Conservation (phyloP, 2,113 vertebrate species). For the Rostratula benghalensis region DNA sequence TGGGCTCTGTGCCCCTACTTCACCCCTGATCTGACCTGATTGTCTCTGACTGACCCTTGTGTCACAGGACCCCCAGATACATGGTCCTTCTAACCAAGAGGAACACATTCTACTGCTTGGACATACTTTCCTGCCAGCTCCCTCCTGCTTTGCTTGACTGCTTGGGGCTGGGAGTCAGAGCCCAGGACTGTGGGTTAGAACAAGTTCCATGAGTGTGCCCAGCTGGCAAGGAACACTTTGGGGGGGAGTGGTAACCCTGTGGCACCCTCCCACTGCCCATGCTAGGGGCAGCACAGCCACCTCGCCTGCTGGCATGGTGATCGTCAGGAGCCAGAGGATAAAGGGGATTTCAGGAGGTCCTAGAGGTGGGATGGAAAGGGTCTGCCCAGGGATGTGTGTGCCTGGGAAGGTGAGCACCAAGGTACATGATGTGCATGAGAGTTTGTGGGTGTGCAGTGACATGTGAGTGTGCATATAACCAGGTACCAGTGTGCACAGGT, state of each 20-base stretch:
- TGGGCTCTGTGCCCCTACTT: not conserved
- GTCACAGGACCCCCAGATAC: not conserved
- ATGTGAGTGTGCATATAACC: fast-evolving
- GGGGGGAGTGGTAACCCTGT: not conserved
- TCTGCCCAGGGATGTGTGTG: not conserved
- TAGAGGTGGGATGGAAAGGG: not conserved
- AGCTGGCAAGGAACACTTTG: not conserved
- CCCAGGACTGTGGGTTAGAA: not conserved
- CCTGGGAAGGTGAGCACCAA: fast-evolving
- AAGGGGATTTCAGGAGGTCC: not conserved
- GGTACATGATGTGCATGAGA: not conserved
- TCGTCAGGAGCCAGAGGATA: not conserved
- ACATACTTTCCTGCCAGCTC: not conserved
- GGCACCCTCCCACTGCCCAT: too few relatives aligned
- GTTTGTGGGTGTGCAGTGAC: fast-evolving
- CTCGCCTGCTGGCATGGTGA: not conserved
- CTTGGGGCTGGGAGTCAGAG: not conserved
- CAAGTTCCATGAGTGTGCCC: fast-evolving
- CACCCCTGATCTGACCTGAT: not conserved
- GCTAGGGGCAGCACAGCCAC: not conserved
- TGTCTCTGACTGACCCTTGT: not conserved
- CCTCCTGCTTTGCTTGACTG: not conserved
- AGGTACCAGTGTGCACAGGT: not conserved
- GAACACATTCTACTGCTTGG: not conserved
- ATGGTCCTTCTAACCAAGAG: not conserved